Percentiles rank a stretch among this genome's conserved stretches.
Conservation (phyloP, 2,888 invertebrate species). For the Chironomus riparius region DNA sequence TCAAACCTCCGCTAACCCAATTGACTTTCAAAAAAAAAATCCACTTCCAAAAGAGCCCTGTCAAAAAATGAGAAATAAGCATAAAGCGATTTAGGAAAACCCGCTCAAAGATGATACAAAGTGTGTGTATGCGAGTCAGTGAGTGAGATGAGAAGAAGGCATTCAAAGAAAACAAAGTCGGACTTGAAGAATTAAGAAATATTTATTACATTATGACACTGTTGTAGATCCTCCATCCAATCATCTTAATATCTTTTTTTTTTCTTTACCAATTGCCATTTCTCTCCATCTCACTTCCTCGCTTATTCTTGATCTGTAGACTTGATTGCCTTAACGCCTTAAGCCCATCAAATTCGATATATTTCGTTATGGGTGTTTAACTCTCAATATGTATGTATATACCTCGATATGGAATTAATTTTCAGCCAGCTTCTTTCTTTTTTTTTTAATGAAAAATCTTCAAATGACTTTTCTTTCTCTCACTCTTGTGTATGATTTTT, state of each 20-base stretch:
- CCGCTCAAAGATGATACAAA: no score
- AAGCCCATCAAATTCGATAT: constrained; percentile 23
- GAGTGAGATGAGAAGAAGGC: no score
- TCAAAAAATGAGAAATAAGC: no score
- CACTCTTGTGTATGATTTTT: background rate
- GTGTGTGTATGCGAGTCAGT: no score
- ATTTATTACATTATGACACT: constrained; percentile 4
- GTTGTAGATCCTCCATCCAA: constrained; percentile 17
- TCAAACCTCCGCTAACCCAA: no score
- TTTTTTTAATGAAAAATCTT: no score
- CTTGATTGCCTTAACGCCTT: constrained; percentile 19
- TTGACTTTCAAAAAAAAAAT: no score
- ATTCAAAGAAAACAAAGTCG: no score
- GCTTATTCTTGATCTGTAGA: background rate
- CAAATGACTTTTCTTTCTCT: background rate
- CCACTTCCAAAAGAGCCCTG: background rate
- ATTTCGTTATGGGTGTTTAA: constrained; percentile 21
- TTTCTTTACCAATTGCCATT: background rate
- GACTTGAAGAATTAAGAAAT: background rate
- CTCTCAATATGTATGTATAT: background rate
- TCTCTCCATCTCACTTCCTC: background rate
- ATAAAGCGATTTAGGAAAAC: no score
- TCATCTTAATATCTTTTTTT: constrained; percentile 9
- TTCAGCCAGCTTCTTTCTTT: no score
- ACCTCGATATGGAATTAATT: no score